These are phyloP conservation scores for Lucilia cuprina DNA, from an alignment of 1,140 invertebrate genomes.

Conservation along the genomic window DNA sequence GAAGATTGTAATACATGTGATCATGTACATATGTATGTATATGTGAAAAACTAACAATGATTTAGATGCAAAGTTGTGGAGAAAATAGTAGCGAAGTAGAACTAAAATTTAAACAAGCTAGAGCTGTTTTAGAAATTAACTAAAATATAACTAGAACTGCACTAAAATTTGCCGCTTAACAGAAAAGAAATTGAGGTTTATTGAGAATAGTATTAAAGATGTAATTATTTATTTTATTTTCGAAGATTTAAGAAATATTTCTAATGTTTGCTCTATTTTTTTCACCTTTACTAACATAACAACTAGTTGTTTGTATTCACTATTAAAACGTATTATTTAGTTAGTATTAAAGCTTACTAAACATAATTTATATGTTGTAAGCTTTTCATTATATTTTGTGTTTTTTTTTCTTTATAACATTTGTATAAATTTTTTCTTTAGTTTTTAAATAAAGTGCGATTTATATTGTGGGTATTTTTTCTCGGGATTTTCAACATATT, in stretches of 20 bases:
- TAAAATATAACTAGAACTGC: no score
- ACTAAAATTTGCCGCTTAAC: no score
- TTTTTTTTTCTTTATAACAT: neutral
- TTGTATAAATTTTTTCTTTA: neutral
- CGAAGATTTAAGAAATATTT: no score
- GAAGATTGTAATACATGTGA: neutral
- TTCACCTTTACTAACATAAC: no score
- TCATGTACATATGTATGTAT: neutral
- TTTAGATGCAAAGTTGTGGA: no score
- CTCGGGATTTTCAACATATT: neutral
- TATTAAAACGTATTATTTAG: constrained; percentile 8
- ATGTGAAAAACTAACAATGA: neutral
- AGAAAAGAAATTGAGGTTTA: no score
- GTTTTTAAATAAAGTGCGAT: constrained; percentile 6
- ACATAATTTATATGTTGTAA: constrained; percentile 8
- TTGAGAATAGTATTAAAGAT: no score
- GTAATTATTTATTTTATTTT: no score
- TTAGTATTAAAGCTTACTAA: neutral
- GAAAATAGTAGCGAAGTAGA: no score
- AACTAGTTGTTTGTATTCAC: neutral
- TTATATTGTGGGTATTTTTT: neutral
- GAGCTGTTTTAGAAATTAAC: no score
- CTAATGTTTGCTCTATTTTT: no score
- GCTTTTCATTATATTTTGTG: neutral
- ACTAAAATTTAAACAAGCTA: no score